These are phyloP conservation scores for Hemiscyllium ocellatum DNA, from an alignment of 2,113 vertebrate genomes.

Conservation along the genomic window DNA sequence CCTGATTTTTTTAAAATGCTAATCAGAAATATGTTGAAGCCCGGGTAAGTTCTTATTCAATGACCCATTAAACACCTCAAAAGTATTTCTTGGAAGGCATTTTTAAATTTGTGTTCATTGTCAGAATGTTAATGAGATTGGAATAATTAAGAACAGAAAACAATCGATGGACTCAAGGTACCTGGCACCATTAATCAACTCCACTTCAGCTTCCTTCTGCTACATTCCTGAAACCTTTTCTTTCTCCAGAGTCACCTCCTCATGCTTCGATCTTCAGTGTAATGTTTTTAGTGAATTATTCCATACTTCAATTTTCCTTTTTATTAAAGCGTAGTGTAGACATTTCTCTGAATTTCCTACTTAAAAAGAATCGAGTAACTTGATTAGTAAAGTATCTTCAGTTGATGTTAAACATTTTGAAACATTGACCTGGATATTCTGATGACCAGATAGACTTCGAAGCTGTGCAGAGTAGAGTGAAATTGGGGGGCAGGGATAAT, in stretches of 20 bases:
- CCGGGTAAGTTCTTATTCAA: constrained; percentile 61
- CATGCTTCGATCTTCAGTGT: background rate
- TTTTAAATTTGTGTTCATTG: background rate
- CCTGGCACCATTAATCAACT: background rate
- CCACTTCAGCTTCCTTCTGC: background rate
- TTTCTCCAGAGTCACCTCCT: background rate
- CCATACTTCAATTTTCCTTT: background rate
- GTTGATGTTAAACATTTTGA: background rate
- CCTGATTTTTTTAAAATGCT: constrained; percentile 55
- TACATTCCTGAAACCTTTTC: background rate
- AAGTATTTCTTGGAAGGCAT: background rate
- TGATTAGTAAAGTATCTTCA: background rate
- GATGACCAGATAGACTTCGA: no score
- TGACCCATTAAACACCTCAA: background rate
- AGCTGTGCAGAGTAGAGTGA: no score
- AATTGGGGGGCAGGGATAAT: no score
- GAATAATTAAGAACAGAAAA: background rate
- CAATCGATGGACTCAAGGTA: background rate
- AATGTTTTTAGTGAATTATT: background rate
- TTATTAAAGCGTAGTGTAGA: background rate
- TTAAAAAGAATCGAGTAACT: background rate
- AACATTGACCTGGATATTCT: no score
- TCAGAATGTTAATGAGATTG: background rate
- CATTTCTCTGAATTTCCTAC: background rate
- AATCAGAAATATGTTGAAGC: constrained; percentile 79